A percentile compares a stretch with the other conserved stretches of the same genome.
Conservation (phyloP, 2,888 invertebrate genomes). For the Microlaimidae sp. region DNA sequence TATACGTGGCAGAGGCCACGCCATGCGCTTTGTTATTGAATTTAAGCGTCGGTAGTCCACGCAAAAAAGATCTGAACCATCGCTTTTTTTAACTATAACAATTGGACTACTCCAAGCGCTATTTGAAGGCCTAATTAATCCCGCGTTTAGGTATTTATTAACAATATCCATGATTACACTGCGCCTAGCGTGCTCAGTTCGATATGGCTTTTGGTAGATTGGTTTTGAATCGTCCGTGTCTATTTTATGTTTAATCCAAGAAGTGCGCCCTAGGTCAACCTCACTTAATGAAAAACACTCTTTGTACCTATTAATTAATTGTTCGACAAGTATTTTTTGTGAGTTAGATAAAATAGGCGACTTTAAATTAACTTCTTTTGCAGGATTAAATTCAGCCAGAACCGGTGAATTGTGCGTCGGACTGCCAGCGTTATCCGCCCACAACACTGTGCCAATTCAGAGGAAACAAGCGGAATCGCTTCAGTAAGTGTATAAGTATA, state of each 20-base stretch:
- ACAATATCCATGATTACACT: not conserved
- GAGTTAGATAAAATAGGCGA: too few relatives aligned
- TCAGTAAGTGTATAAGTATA: too few relatives aligned
- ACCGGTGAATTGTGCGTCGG: too few relatives aligned
- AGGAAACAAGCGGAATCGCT: too few relatives aligned
- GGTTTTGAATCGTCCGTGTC: not conserved
- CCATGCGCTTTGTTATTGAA: slow-evolving; percentile 16
- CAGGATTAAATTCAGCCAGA: too few relatives aligned
- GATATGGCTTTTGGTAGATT: slow-evolving; percentile 7
- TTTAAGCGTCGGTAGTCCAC: slow-evolving; percentile 22
- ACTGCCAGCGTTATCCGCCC: too few relatives aligned
- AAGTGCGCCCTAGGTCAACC: not conserved
- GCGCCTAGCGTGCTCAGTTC: not conserved
- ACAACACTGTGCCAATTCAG: too few relatives aligned
- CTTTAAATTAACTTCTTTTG: too few relatives aligned
- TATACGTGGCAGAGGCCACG: slow-evolving; percentile 20
- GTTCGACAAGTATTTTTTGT: not conserved
- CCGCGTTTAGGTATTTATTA: not conserved
- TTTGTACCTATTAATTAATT: not conserved
- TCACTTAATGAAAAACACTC: not conserved
- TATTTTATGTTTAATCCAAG: not conserved
- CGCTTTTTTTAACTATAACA: not conserved
- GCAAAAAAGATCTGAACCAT: slow-evolving; percentile 19
- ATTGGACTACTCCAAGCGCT: not conserved
- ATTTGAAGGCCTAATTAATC: not conserved